phyloP scores from a whole-genome alignment of 1,140 invertebrate species.

The Lepidurus arcticus region DNA sequence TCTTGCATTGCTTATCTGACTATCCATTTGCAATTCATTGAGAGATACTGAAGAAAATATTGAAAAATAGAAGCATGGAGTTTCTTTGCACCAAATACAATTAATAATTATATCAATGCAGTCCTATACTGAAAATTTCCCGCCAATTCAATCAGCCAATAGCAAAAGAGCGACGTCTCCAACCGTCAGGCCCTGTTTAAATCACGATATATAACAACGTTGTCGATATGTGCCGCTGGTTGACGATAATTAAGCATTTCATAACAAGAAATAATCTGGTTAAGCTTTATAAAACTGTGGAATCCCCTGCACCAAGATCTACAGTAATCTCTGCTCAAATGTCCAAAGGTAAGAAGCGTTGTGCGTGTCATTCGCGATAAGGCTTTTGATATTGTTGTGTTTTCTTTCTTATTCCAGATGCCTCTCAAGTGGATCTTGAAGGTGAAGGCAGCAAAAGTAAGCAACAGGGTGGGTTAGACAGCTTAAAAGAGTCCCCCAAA shows the following conservation, averaged over 20 bases:
- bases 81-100: no score
- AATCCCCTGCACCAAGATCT: neutral
- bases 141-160: neutral
- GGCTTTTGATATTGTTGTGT: neutral
- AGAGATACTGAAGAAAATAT: no score
- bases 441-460: neutral
- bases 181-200: neutral
- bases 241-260: conserved; percentile 6
- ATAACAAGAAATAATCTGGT: conserved; percentile 5
- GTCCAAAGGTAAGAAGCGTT: neutral
- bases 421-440: neutral
- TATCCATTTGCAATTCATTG: no score
- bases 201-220: neutral
- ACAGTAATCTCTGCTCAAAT: neutral
- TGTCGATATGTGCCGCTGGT: neutral
- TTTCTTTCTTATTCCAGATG: neutral
- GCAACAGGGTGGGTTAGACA: neutral
- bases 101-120: neutral
- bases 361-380: neutral
- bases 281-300: neutral
- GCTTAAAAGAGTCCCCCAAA: neutral
- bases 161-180: neutral
- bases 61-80: no score
- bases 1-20: no score
- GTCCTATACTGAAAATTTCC: neutral